Percentiles rank a stretch among this genome's conserved stretches.
phyloP scores from a whole-genome alignment of 2,888 invertebrate species.

The Clitarchus hookeri region DNA sequence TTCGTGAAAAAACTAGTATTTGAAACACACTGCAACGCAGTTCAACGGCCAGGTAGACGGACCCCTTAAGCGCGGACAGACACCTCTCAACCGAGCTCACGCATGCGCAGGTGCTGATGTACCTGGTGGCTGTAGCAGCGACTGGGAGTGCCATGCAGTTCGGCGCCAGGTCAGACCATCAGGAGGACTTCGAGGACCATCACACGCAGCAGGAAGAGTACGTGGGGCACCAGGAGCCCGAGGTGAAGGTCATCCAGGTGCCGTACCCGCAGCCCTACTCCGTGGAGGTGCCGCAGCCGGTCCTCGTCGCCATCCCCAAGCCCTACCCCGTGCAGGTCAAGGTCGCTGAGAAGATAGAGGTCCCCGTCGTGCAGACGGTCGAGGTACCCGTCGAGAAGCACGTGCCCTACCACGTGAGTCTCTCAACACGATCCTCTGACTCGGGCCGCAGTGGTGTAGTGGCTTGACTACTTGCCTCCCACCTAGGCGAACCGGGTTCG shows the following conservation, averaged over 20 bases:
- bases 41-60: no score
- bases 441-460: no score
- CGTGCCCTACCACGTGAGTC: conserved; percentile 68
- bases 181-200: neutral
- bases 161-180: neutral
- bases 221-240: conserved; percentile 53
- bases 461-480: no score
- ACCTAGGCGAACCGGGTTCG: no score
- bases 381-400: conserved; percentile 73
- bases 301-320: conserved; percentile 64
- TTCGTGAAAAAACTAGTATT: no score
- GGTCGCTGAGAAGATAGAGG: conserved; percentile 55
- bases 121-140: neutral
- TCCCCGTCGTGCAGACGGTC: conserved; percentile 70
- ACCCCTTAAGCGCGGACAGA: neutral
- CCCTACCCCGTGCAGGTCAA: conserved; percentile 66
- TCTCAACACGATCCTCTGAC: neutral
- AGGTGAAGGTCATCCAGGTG: conserved; percentile 68
- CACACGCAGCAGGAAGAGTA: neutral
- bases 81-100: no score
- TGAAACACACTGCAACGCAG: no score
- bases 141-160: neutral
- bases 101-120: neutral
- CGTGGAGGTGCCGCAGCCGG: conserved; percentile 62
- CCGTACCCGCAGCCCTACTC: conserved; percentile 67